A percentile compares a stretch with the other conserved stretches of the same genome.
These are phyloP conservation scores for Pachyuromys duprasi DNA, from an alignment of 2,797 vertebrate species.

Conservation along the genomic window DNA sequence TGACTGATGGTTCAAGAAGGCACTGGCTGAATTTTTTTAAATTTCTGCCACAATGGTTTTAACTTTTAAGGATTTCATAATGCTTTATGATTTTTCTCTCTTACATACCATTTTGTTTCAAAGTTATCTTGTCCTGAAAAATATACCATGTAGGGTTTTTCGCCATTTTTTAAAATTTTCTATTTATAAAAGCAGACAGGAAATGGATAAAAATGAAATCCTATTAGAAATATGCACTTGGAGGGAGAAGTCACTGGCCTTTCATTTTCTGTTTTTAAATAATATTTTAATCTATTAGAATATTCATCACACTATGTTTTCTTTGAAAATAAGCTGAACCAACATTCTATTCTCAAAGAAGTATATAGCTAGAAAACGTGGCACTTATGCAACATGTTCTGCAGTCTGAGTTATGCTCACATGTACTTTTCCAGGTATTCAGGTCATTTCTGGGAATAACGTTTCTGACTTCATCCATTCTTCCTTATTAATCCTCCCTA, in stretches of 20 bases:
- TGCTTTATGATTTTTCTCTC: conserved; percentile 54
- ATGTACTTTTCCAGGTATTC: not conserved
- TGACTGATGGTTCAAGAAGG: not conserved
- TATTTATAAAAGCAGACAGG: conserved; percentile 17
- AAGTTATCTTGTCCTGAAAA: conserved; percentile 8
- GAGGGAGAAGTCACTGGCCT: not conserved
- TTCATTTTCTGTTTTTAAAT: conserved; percentile 60
- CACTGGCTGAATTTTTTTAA: not conserved
- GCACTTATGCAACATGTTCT: not conserved
- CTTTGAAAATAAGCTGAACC: not conserved
- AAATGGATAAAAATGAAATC: not conserved
- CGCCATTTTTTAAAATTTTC: not conserved
- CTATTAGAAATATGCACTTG: conserved; percentile 16
- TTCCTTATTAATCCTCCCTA: not conserved
- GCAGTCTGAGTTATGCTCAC: not conserved
- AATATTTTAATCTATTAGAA: conserved; percentile 45
- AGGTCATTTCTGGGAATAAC: not conserved
- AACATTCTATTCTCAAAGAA: not conserved
- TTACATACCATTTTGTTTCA: not conserved
- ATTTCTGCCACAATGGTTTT: conserved; percentile 21
- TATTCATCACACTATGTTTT: not conserved
- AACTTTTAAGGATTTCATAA: not conserved
- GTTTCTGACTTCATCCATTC: not conserved
- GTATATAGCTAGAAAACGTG: not conserved
- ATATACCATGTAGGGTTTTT: not conserved